A percentile compares a stretch with the other conserved stretches of the same genome.
These are phyloP conservation scores for Deilephila elpenor DNA, from an alignment of 2,888 invertebrate genomes.

Conservation along the genomic window DNA sequence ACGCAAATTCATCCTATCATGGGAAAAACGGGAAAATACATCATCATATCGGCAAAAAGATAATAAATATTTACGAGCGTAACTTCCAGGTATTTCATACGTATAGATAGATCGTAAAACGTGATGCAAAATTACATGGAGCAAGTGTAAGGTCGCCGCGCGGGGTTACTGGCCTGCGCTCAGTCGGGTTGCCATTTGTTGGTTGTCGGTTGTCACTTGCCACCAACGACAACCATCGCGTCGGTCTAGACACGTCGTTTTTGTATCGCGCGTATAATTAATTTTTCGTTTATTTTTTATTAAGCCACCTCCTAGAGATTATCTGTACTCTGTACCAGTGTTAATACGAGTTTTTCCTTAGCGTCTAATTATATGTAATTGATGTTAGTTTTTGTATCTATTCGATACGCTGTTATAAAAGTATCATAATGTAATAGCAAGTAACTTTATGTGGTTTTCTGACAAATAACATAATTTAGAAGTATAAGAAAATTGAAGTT, in stretches of 20 bases:
- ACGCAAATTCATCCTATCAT: background rate
- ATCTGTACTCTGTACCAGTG: background rate
- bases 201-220: too few species aligned
- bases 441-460: too few species aligned
- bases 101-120: slow-evolving; percentile 37
- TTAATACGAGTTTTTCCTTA: background rate
- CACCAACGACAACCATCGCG: background rate
- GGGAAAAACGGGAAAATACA: slow-evolving; percentile 6
- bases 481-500: too few species aligned
- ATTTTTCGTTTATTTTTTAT: background rate
- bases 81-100: slow-evolving; percentile 24
- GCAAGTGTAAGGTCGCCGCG: slow-evolving; percentile 41
- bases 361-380: background rate
- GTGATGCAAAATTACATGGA: slow-evolving; percentile 41
- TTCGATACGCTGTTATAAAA: too few species aligned
- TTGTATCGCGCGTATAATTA: slow-evolving; percentile 10
- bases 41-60: background rate
- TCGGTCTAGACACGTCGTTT: slow-evolving; percentile 4
- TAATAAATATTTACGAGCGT: slow-evolving; percentile 19
- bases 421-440: too few species aligned
- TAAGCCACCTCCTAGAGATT: background rate
- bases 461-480: too few species aligned
- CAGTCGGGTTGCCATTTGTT: slow-evolving; percentile 16
- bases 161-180: slow-evolving; percentile 35
- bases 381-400: too few species aligned